Evolutionary conservation across 2,888 invertebrate genomes (phyloP).

Genomic region (Volucella zonaria): DNA sequence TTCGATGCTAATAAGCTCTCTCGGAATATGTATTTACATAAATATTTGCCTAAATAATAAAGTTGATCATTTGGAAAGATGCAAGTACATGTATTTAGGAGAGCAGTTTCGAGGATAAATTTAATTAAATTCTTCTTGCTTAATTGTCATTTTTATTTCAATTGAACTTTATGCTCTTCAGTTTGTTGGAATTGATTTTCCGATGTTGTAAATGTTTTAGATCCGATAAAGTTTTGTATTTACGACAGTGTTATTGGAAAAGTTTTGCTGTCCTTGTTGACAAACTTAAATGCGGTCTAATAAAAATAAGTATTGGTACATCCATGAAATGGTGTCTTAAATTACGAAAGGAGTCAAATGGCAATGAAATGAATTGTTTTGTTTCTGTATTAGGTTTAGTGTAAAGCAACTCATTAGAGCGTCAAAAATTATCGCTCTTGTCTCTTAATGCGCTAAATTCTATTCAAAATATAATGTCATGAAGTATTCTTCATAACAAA

Average conservation of each 20-base stretch:
- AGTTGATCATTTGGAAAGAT: background rate
- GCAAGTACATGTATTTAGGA: too few relatives aligned
- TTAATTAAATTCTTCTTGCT: slow-evolving; percentile 48
- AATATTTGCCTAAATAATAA: background rate
- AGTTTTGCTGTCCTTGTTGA: background rate
- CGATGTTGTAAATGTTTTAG: background rate
- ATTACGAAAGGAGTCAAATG: too few relatives aligned
- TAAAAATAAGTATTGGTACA: too few relatives aligned
- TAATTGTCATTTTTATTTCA: slow-evolving; percentile 4
- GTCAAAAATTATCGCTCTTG: too few relatives aligned
- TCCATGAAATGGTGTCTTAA: too few relatives aligned
- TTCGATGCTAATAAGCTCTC: slow-evolving; percentile 3
- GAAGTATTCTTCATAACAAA: too few relatives aligned
- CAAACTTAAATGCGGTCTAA: background rate
- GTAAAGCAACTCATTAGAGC: too few relatives aligned
- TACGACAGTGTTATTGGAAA: slow-evolving; percentile 14
- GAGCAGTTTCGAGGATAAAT: slow-evolving; percentile 1
- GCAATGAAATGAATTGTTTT: too few relatives aligned
- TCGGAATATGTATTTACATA: background rate
- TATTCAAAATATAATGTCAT: too few relatives aligned
- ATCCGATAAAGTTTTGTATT: slow-evolving; percentile 25
- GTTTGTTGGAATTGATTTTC: background rate
- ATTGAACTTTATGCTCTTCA: background rate
- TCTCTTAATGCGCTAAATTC: too few relatives aligned
- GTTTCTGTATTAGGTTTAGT: too few relatives aligned